Base-by-base conservation (phyloP, 1,140 invertebrate genomes). In the Zaprionus tsacasi region DNA sequence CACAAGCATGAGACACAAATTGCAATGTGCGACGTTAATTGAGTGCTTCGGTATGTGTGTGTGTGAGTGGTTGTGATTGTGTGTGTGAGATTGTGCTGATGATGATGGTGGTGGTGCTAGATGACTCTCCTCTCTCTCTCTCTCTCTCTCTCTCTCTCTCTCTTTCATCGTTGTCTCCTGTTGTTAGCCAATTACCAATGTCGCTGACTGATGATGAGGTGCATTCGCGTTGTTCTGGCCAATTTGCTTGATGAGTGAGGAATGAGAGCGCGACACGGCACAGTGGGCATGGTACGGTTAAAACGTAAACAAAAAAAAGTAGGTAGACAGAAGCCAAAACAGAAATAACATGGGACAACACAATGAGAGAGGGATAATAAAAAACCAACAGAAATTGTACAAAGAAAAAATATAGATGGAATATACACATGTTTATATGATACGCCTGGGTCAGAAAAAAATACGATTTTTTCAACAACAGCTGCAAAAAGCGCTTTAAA, bases 151-250 rank as follows among this genome's bases (percentile, higher is more conserved):
- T 13, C 43, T 58, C 52, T 74, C 52, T 63, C 45, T 43, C 21
- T 38, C 68, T 58, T 55, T 65, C 36, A 56, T 75, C 66, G 43
- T 48, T 58, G 52, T 75, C n/a, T 63, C 56, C 50, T 52, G 70
- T 54, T 68, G 30, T 79, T 88, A 87, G 83, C 82, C 82, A 87
- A 88, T 87, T 88, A 87, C 83, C 82, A 88, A 81, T 82, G 73
- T 82, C 71, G 50, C 74, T 87, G 76, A 70, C 78, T 82, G 82
- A 83, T 82, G 80, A 87, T 82, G 82, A 78, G 73, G 68, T 82
- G 76, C 71, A 69, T 69, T 69, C 60, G 58, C 71, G 71, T 69
- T 48, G 50, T 81, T 72, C 61, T 70, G 70, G 66, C 82, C 82
- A 86, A 87, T 87, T 82, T 86, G 65, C 76, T 73, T 70, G 69